Evolutionary conservation across 2,888 invertebrate genomes (phyloP).

Genomic region (Orthosia gracilis): DNA sequence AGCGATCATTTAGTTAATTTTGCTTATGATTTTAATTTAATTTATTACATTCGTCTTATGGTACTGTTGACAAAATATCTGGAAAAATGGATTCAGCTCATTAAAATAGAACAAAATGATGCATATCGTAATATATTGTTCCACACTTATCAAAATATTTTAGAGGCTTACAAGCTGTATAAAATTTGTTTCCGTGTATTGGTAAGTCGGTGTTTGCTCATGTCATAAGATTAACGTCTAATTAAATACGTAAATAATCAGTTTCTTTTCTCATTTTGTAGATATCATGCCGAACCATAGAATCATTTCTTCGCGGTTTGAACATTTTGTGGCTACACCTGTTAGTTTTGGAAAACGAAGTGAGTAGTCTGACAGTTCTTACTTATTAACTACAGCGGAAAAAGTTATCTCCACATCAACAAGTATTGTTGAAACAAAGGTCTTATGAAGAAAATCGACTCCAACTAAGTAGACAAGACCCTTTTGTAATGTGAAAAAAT

Average conservation of each 20-base stretch:
- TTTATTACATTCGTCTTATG: neutral
- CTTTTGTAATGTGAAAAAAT: no score
- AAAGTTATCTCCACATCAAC: no score
- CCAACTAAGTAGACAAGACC: no score
- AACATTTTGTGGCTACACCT: neutral
- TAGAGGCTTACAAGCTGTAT: neutral
- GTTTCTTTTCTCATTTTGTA: neutral
- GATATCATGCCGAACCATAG: neutral
- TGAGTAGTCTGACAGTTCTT: no score
- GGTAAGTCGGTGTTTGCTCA: neutral
- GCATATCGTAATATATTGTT: neutral
- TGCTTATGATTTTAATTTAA: conserved; percentile 1
- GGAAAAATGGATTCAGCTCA: neutral
- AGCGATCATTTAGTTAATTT: neutral
- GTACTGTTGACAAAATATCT: neutral
- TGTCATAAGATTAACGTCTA: no score
- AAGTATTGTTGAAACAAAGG: no score
- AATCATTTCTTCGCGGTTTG: neutral
- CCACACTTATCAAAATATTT: neutral
- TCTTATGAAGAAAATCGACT: no score
- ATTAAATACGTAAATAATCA: no score
- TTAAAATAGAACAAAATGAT: neutral
- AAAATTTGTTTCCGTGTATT: neutral
- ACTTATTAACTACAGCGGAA: no score
- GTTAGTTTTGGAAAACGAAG: neutral